phyloP scores from a whole-genome alignment of 2,113 vertebrate species.

The Dendrocopos noguchii region DNA sequence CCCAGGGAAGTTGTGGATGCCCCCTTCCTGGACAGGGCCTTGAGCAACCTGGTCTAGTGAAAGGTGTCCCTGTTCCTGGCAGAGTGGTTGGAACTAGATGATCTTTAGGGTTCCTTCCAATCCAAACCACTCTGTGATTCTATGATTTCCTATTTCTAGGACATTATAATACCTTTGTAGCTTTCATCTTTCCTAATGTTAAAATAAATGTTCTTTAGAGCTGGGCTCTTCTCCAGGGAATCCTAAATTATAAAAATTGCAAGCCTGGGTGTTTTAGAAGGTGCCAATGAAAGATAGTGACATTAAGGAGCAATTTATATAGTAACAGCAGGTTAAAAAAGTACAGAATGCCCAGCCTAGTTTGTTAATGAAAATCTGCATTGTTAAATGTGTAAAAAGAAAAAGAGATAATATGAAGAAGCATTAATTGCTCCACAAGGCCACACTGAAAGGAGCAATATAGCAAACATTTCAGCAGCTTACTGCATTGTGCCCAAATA shows the following conservation, averaged over 20 bases:
- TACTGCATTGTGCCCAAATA: neutral
- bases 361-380: neutral
- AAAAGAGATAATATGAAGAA: neutral
- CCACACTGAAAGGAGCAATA: neutral
- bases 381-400: neutral
- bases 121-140: too few species aligned
- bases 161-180: neutral
- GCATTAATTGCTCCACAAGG: neutral
- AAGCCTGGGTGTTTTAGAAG: neutral
- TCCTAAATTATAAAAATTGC: constrained; percentile 11
- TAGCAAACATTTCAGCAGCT: neutral
- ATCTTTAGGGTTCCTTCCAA: too few species aligned
- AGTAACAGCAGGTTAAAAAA: neutral
- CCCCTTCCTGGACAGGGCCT: too few species aligned
- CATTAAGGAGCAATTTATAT: neutral
- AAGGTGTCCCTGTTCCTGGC: too few species aligned
- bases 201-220: neutral
- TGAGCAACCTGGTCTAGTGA: too few species aligned
- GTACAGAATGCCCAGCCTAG: neutral
- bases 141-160: neutral
- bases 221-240: neutral
- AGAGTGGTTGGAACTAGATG: too few species aligned
- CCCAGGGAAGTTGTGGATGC: too few species aligned
- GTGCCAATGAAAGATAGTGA: neutral
- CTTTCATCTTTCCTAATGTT: neutral